Base-by-base conservation (phyloP, 2,797 vertebrate genomes). In the Ispidina picta region DNA sequence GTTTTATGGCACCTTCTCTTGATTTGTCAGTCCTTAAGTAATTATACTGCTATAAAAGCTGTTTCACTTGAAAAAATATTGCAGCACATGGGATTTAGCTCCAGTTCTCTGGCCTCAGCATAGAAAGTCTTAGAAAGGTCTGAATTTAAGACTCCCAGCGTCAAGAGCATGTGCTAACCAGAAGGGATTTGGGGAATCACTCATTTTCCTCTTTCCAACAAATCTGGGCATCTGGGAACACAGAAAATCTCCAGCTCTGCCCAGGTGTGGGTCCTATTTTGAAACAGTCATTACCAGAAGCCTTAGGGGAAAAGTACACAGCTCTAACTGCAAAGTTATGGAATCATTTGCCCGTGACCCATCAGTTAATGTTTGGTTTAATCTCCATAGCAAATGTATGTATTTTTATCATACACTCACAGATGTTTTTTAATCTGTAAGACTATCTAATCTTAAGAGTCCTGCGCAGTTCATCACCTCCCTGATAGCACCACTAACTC, bases 391-490 rank as follows among this genome's bases (percentile, higher is more conserved):
- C 44, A 66, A 75, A 78, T 63, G 9, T 12, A 17, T 58, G 20
- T 15, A 7, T 79, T 84, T 89, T 91, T 93, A 96, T 93, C 95
- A 65, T 25, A 48, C 4, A 71, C 33, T 14, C 69, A 65, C 92
- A 95, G 77, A 86, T 37, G 83, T 28, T 74, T 62, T 39, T 63
- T 86, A 83, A 94, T 94, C 91, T 76, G 16, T 12, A 33, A 58
- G 58, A 26, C 28, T 59, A 90, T 86, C 89, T 92, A 79, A 94
- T 94, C 92, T 63, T 54, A 37, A 86, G 62, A 63, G 54, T 62
- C 77, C 84, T 86, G 68, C 73, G 83, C 74, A 44, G 37, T 58
- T 77, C 74, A 58, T 79, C 68, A 89, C 60, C 89, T 93, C 89
- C 80, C 72, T 71, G 91, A 89, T 86, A 92, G 68, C 63, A 64